A percentile compares a stretch with the other conserved stretches of the same genome.
These are phyloP conservation scores for Wiebesia pumilae DNA, from an alignment of 1,140 invertebrate species.

Conservation along the genomic window DNA sequence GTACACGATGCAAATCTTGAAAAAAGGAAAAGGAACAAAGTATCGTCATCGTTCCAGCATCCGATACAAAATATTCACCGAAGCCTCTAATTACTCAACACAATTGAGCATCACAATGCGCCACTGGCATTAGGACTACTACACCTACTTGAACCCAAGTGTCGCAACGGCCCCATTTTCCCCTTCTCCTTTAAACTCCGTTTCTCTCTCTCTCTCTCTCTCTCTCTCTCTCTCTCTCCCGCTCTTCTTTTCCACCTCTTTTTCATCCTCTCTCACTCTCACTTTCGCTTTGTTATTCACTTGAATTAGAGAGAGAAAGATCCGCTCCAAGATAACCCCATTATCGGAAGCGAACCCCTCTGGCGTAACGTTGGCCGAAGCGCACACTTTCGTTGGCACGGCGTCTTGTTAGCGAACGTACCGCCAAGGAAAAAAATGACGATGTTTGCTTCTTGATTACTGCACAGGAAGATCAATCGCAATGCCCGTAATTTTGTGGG, in stretches of 20 bases:
- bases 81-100: constrained; percentile 4
- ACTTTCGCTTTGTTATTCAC: constrained; percentile 1
- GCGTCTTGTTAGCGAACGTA: constrained; percentile 1
- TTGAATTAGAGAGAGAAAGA: constrained; percentile 17
- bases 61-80: background rate
- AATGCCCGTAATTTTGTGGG: background rate
- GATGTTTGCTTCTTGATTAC: constrained; percentile 21
- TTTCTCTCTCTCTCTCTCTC: background rate
- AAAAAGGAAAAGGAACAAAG: background rate
- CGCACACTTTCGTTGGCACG: background rate
- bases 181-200: background rate
- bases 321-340: constrained; percentile 33
- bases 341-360: constrained; percentile 16
- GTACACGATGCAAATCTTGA: background rate
- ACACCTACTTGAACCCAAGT: constrained; percentile 3
- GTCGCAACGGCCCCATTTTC: background rate
- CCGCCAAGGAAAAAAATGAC: background rate
- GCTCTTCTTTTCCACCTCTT: background rate
- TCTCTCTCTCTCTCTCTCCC: background rate
- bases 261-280: background rate
- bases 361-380: constrained; percentile 12
- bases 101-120: constrained; percentile 1
- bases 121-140: background rate
- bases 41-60: background rate
- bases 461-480: constrained; percentile 8